Base-by-base conservation (phyloP, 1,140 invertebrate genomes). In the Ceratosolen fusciceps region DNA sequence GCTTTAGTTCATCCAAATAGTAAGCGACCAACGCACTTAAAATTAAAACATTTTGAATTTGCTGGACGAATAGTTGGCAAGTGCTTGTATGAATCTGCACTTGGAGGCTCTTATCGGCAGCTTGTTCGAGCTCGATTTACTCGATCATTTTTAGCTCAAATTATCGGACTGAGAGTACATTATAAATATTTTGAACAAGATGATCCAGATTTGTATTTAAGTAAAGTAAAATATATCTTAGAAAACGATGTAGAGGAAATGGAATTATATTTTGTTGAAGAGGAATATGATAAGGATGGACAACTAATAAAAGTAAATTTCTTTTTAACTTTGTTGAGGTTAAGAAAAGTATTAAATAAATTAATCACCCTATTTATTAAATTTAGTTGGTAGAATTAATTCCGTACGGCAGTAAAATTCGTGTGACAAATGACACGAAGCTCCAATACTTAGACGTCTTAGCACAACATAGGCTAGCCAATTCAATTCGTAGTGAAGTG, bases 111-210 rank as follows among this genome's bases (percentile, higher is more conserved):
- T 16, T 97, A 98, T 90, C 91, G 96, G 4, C 96, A 98, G 88
- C 90, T 97, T 76, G 96, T 98, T 21, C 93, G 96, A 77, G 97
- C 97, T 0, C 92, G 96, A 81, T 97, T 98, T 85, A 96, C 96
- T 29, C 92, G 97, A 74, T 98, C 96, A n/a, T 98, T 98, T 90
- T 91, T 98, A 43, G 97, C 97, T 56, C 97, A 98, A 91, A 93
- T 98, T 62, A 98, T 98, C 85, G 97, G 97, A 47, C 93, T 98
- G 47, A 88, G 96, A 82, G 96, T 98, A 37, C 96, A 98, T 90
- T 98, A 97, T 85, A 98, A 97, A 94, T 97, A 98, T 90, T 98
- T 98, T 90, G 96, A 98, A 86, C 96, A 97, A 90, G 97, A 98
- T 87, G 97, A 98, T 90, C 97, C 97, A 0, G 97, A 98, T 88